Base-by-base conservation (phyloP, 2,888 invertebrate species). In the Drosophila anceps region DNA sequence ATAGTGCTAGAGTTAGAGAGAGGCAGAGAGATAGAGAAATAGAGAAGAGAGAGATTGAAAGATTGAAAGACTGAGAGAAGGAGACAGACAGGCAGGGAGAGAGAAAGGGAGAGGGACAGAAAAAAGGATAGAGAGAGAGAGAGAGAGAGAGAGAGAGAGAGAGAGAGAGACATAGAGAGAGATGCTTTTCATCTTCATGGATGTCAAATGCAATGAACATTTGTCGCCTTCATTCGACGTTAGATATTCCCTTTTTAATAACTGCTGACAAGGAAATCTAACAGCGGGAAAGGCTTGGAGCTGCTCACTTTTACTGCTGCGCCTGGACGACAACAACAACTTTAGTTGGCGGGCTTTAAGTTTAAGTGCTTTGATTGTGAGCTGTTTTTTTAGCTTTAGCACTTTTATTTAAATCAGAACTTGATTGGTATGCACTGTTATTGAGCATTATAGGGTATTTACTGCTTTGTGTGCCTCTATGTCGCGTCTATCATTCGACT, bases 191-290 rank as follows among this genome's bases (percentile, higher is more conserved):
- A 90, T 82, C 84, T 88, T 71, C 76, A 70, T n/a, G n/a, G n/a
- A n/a, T n/a, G n/a, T n/a, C 81, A 73, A 71, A 77, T 75, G 86
- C 86, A 90, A 87, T 87, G 88, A 88, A 87, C 90, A 79, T 88
- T 79, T 87, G 88, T 86, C 77, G 74, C 69, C 68, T 70, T 68
- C 24, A 50, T 55, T 57, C 62, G 15, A 55, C 73, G 70, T 69
- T 69, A 55, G 73, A 62, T 33, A 1, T 48, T 53, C 29, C 75
- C 61, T 29, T 69, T 81, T 86, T 82, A 90, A 86, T 86, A 80
- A 84, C 82, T 46, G 79, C 82, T 73, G 88, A 76, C 82, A 71
- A 60, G 81, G 75, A 74, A 8, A 20, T n/a, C 1, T 4, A 31
- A 1, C 51, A 51, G 81, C 69, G 75, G 15, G 2, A n/a, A 24